Evolutionary conservation across 2,113 vertebrate species (phyloP).

Genomic region (Aphyosemion australe): DNA sequence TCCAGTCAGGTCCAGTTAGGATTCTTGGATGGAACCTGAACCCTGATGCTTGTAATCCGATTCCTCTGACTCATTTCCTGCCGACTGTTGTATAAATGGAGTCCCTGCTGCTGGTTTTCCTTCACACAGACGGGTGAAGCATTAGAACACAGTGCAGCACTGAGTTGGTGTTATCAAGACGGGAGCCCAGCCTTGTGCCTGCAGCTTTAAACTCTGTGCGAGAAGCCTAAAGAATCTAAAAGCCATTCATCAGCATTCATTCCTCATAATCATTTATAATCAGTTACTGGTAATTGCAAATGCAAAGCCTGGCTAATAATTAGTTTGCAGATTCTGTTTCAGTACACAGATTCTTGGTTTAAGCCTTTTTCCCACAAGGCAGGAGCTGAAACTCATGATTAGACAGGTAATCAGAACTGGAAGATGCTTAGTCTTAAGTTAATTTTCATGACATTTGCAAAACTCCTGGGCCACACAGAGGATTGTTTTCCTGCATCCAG

Average conservation of each 20-base stretch:
- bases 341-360: conserved; percentile 28
- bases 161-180: conserved; percentile 20
- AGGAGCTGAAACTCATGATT: conserved; percentile 42
- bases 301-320: conserved; percentile 42
- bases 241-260: conserved; percentile 49
- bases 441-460: conserved; percentile 54
- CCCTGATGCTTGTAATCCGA: background rate
- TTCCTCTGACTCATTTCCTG: background rate
- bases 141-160: conserved; percentile 23
- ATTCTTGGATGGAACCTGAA: background rate
- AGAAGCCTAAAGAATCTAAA: conserved; percentile 34
- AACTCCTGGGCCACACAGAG: conserved; percentile 5
- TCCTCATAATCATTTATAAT: conserved; percentile 47
- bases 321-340: conserved; percentile 38
- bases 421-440: conserved; percentile 22
- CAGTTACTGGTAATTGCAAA: conserved; percentile 41
- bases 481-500: conserved; percentile 34
- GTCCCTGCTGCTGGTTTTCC: conserved; percentile 8
- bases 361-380: conserved; percentile 17
- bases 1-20: background rate
- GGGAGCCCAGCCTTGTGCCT: conserved; percentile 44
- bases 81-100: background rate
- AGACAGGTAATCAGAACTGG: conserved; percentile 36
- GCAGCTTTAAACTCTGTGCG: background rate
- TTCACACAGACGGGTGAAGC: background rate